Evolutionary conservation across 1,140 invertebrate genomes (phyloP).

Genomic region (Triops cancriformis): DNA sequence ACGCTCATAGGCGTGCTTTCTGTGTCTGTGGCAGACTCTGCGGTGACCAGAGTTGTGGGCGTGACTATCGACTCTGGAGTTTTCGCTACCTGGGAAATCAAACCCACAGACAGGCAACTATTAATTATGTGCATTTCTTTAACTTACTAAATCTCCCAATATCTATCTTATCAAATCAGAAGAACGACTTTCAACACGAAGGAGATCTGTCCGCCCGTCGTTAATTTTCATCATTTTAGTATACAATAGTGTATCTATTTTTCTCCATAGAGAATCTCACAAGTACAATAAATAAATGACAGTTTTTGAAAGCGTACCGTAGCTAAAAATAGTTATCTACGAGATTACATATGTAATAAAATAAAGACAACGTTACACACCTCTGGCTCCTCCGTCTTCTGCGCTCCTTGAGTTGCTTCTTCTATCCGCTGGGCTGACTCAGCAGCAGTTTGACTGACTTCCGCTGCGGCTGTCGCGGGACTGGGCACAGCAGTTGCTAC

Average conservation of each 20-base stretch:
- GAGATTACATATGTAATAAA: neutral
- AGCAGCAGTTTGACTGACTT: neutral
- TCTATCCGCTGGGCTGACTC: neutral
- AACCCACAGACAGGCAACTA: neutral
- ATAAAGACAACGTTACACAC: neutral
- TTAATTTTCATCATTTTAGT: conserved; percentile 19
- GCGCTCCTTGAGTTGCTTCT: neutral
- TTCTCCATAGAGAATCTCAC: no score
- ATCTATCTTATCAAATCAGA: conserved; percentile 11
- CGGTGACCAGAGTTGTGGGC: neutral
- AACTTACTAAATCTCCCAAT: neutral
- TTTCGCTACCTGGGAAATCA: no score
- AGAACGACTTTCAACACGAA: conserved; percentile 23
- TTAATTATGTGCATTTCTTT: neutral
- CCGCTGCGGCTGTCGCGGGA: neutral
- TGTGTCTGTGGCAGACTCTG: neutral
- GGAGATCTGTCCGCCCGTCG: conserved; percentile 24
- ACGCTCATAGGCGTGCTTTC: neutral
- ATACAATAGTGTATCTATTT: neutral
- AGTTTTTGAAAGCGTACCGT: no score
- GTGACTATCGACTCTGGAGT: neutral
- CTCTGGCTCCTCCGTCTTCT: neutral
- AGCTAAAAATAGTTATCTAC: neutral
- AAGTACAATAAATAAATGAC: no score
- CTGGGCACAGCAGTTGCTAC: neutral